phyloP scores from a whole-genome alignment of 2,113 vertebrate genomes.

The Chaenogobius annularis region DNA sequence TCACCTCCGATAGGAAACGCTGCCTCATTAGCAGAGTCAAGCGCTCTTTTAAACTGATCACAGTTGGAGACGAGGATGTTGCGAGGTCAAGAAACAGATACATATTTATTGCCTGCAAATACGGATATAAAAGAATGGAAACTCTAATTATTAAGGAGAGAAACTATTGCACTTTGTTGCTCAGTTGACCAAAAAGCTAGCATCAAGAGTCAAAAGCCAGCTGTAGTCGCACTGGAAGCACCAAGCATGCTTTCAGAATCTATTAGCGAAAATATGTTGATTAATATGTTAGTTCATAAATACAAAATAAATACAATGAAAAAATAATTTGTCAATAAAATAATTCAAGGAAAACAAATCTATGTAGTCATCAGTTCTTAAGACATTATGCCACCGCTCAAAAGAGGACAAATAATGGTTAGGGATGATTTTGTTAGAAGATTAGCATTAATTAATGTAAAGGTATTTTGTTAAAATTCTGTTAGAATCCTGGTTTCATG shows the following conservation, averaged over 20 bases:
- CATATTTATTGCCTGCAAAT: not conserved
- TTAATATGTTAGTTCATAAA: too few relatives aligned
- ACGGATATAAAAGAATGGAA: not conserved
- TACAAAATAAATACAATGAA: too few relatives aligned
- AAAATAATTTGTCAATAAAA: too few relatives aligned
- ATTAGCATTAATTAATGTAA: too few relatives aligned
- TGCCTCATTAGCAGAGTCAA: not conserved
- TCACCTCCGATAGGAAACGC: not conserved
- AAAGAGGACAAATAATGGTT: too few relatives aligned
- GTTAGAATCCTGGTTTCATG: too few relatives aligned
- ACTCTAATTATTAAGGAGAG: not conserved
- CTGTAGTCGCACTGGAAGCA: not conserved
- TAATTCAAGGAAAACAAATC: too few relatives aligned
- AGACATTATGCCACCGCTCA: too few relatives aligned
- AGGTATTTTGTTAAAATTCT: too few relatives aligned
- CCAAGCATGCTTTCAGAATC: not conserved
- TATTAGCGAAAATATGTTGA: not conserved
- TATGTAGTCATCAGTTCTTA: too few relatives aligned
- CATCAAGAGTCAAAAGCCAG: conserved; percentile 1
- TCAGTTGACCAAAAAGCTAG: not conserved
- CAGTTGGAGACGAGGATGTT: not conserved
- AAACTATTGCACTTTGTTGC: not conserved
- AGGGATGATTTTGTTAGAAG: too few relatives aligned
- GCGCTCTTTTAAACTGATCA: not conserved
- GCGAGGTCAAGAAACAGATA: not conserved